Conservation (phyloP, 1,140 invertebrate genomes). For the Harlomillsia oculata region DNA sequence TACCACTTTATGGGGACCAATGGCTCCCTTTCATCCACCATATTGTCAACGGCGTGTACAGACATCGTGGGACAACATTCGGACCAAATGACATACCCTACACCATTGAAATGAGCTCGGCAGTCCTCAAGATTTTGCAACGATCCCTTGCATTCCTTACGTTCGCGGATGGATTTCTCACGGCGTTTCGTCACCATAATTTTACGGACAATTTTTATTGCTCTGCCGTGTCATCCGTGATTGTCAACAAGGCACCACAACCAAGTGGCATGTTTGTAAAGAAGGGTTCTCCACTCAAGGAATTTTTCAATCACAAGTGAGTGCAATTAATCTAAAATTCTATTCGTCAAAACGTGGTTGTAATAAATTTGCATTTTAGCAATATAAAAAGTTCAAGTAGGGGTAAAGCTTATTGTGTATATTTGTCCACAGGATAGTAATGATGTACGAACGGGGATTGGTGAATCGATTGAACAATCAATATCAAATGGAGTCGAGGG, state of each 20-base stretch:
- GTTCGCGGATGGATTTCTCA: slow-evolving; percentile 7
- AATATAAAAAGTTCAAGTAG: background rate
- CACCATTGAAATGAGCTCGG: too few relatives aligned
- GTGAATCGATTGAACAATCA: background rate
- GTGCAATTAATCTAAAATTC: background rate
- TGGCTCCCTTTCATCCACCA: background rate
- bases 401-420: background rate
- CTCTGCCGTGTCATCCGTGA: background rate
- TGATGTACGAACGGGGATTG: slow-evolving; percentile 3
- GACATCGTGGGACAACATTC: too few relatives aligned
- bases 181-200: slow-evolving; percentile 5
- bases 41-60: too few relatives aligned
- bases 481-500: background rate
- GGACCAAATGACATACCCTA: too few relatives aligned
- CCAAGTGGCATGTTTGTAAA: slow-evolving; percentile 9
- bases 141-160: slow-evolving; percentile 6
- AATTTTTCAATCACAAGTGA: slow-evolving; percentile 12
- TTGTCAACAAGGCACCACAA: background rate
- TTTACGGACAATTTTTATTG: slow-evolving; percentile 13
- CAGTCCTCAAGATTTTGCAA: too few relatives aligned
- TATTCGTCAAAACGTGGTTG: background rate
- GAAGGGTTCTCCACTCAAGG: slow-evolving; percentile 4
- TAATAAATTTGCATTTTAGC: background rate
- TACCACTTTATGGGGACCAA: slow-evolving; percentile 2
- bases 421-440: background rate